Evolutionary conservation across 2,888 invertebrate genomes (phyloP).

Genomic region (Leuctra nigra): DNA sequence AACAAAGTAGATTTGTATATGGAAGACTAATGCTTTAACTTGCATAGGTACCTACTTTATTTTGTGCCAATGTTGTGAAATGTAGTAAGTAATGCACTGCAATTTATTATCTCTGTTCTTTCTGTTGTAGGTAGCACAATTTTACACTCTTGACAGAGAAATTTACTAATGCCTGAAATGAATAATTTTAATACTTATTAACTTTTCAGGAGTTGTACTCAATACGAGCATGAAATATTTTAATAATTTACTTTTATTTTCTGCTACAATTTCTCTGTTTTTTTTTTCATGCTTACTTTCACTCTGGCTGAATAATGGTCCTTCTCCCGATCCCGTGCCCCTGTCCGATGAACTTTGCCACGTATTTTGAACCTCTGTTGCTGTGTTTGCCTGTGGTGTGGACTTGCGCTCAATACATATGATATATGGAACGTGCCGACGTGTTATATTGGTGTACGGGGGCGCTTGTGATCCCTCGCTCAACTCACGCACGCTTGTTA

Average conservation of each 20-base stretch:
- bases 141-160: no score
- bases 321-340: constrained; percentile 19
- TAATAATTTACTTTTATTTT: constrained; percentile 24
- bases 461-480: constrained; percentile 26
- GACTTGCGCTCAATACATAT: no score
- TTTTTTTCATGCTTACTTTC: constrained; percentile 44
- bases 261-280: constrained; percentile 36
- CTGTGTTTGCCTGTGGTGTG: constrained; percentile 28
- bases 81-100: no score
- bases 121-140: no score
- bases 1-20: no score
- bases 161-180: neutral
- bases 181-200: neutral
- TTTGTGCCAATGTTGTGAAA: no score
- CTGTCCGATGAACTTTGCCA: neutral
- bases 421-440: no score
- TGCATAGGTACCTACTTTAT: no score
- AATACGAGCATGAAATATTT: constrained; percentile 20
- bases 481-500: constrained; percentile 26
- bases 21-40: no score
- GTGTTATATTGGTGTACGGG: constrained; percentile 29
- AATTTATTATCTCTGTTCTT: no score
- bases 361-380: constrained; percentile 26
- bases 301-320: constrained; percentile 40
- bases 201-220: no score